Base-by-base conservation (phyloP, 2,888 invertebrate genomes). In the Nezara viridula region DNA sequence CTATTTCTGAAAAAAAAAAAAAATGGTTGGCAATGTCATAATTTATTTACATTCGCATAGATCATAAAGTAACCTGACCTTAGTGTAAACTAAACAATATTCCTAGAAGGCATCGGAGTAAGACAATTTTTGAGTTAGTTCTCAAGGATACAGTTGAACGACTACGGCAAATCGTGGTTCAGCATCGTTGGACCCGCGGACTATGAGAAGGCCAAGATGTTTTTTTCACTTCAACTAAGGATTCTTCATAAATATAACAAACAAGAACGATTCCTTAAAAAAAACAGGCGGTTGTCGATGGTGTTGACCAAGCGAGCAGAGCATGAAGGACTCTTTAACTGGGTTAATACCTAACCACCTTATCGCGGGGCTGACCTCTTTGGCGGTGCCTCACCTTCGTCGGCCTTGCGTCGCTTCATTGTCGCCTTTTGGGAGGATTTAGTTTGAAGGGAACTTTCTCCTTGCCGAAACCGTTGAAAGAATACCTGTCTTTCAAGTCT, bases 281-380 rank as follows among this genome's bases (percentile, higher is more conserved):
- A 81, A 81, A 81, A 24, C 81, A n/a, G 81, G 47, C 37, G 81
- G 81, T 81, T 81, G 44, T 47, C 44, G n/a, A 81, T 44, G 81
- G 81, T 24, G 81, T 81, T 44, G 66, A 73, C 32, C 66, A 81
- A 81, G 81, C 44, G 81, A 81, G 4, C 77, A 12, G 81, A 81
- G 81, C 81, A 81, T 81, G 81, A 81, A 81, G 81, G 81, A 81
- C 81, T 14, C n/a, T 21, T n/a, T 81, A 81, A 81, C 81, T 81
- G 81, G 81, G 81, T 81, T 81, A 81, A 81, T 40, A 81, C n/a
- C 44, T 81, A n/a, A n/a, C 37, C 77, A 40, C 77, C 40, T 77
- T 77, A 77, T 77, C 77, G 40, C 6, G 14, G 40, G 24, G 10
- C 14, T 40, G 81, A 81, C 40, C 40, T 44, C 40, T 44, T 77